Percentiles rank a stretch among this genome's conserved stretches.
These are phyloP conservation scores for Phaethon lepturus DNA, from an alignment of 2,113 vertebrate genomes.

Conservation along the genomic window DNA sequence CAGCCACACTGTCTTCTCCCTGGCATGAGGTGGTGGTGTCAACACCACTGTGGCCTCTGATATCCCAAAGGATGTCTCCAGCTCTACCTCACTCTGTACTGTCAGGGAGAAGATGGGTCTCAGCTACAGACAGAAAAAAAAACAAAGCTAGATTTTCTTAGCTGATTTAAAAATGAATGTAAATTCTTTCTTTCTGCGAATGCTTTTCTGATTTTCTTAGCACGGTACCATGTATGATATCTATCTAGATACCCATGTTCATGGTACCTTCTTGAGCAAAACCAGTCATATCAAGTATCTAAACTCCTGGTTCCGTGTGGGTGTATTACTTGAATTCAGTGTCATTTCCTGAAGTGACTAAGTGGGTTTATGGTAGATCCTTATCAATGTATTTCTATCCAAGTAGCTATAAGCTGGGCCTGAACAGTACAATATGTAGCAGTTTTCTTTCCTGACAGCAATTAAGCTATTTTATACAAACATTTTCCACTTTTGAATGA, in stretches of 20 bases:
- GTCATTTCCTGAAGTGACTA: background rate
- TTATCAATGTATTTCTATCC: background rate
- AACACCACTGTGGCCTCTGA: background rate
- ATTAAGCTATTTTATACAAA: background rate
- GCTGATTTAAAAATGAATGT: background rate
- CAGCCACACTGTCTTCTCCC: background rate
- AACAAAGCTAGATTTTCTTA: background rate
- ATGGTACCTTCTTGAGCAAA: background rate
- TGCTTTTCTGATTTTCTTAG: background rate
- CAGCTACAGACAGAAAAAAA: background rate
- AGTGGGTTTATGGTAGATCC: background rate
- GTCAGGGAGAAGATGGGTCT: background rate
- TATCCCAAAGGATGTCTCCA: background rate
- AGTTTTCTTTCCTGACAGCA: background rate
- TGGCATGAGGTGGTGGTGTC: background rate
- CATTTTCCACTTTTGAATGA: background rate
- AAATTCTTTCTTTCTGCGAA: background rate
- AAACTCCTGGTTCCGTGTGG: background rate
- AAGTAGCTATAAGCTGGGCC: background rate
- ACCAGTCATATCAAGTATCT: background rate
- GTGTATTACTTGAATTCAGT: background rate
- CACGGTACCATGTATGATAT: accelerated
- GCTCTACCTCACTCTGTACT: background rate
- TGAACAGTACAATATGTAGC: background rate
- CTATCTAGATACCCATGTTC: background rate